A percentile compares a stretch with the other conserved stretches of the same genome.
These are phyloP conservation scores for Melitaea athalia DNA, from an alignment of 2,888 invertebrate species.

Conservation along the genomic window DNA sequence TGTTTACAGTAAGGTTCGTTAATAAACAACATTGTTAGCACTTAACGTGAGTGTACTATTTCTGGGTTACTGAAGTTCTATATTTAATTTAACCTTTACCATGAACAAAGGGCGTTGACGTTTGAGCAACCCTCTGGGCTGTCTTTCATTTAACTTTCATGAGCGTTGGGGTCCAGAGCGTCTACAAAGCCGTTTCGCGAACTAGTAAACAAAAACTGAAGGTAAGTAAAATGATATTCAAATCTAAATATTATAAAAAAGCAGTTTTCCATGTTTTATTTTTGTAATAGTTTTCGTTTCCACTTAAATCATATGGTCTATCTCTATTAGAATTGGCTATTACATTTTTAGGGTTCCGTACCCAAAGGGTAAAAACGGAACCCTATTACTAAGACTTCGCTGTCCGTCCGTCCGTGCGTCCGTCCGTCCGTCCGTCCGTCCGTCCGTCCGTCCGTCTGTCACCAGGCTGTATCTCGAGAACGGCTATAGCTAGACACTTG, in stretches of 20 bases:
- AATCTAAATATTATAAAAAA: not conserved
- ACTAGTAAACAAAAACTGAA: constrained; percentile 28
- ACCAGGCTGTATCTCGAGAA: too few relatives aligned
- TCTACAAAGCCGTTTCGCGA: constrained; percentile 27
- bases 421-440: too few relatives aligned
- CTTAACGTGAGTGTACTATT: constrained; percentile 8
- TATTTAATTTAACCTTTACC: constrained; percentile 30
- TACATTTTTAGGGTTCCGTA: too few relatives aligned
- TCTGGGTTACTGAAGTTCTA: constrained; percentile 28
- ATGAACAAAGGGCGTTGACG: constrained; percentile 45
- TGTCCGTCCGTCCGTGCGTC: too few relatives aligned
- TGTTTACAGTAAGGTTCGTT: constrained; percentile 19
- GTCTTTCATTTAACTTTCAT: constrained; percentile 61
- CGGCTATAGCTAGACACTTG: too few relatives aligned
- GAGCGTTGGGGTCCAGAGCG: constrained; percentile 29
- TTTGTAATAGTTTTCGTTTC: not conserved
- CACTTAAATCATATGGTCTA: not conserved
- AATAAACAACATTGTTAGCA: constrained; percentile 24
- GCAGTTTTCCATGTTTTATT: not conserved
- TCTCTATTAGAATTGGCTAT: too few relatives aligned
- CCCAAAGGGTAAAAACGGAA: too few relatives aligned
- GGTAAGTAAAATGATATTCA: not conserved
- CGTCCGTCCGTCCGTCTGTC: too few relatives aligned
- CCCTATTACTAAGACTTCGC: too few relatives aligned
- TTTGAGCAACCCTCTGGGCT: constrained; percentile 49